Percentiles rank a stretch among this genome's conserved stretches.
Conservation (phyloP, 2,113 vertebrate genomes). For the Equus quagga region DNA sequence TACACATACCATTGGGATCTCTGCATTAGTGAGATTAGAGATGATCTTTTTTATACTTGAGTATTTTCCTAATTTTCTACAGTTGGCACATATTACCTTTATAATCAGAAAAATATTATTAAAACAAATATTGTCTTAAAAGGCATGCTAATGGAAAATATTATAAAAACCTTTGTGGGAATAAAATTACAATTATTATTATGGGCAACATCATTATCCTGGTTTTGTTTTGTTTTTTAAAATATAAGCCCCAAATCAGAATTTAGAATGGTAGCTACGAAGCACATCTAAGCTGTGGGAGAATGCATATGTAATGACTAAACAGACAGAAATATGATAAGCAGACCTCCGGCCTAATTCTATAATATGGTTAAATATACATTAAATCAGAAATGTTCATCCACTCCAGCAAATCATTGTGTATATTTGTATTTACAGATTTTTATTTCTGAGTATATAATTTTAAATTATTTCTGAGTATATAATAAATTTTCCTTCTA, state of each 20-base stretch:
- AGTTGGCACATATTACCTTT: neutral
- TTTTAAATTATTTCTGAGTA: slow-evolving; percentile 5
- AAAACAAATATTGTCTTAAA: slow-evolving; percentile 38
- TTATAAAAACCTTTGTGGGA: neutral
- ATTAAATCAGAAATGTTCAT: neutral
- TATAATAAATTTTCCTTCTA: neutral
- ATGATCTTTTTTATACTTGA: neutral
- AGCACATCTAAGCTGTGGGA: slow-evolving; percentile 6
- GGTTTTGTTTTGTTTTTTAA: neutral
- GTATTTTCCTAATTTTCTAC: slow-evolving; percentile 46
- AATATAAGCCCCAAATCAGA: neutral
- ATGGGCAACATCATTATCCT: neutral
- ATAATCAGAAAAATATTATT: slow-evolving; percentile 36
- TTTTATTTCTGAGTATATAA: slow-evolving; percentile 38
- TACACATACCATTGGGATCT: neutral
- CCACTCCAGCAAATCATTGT: neutral
- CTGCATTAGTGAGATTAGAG: neutral
- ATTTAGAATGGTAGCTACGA: slow-evolving; percentile 8
- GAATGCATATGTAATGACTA: neutral
- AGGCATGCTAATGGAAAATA: neutral
- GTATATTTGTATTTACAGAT: neutral
- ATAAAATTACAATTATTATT: slow-evolving; percentile 41
- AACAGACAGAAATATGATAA: neutral
- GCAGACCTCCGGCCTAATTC: neutral
- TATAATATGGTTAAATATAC: neutral